These are phyloP conservation scores for Zeugodacus cucurbitae DNA, from an alignment of 1,140 invertebrate genomes.

Conservation along the genomic window DNA sequence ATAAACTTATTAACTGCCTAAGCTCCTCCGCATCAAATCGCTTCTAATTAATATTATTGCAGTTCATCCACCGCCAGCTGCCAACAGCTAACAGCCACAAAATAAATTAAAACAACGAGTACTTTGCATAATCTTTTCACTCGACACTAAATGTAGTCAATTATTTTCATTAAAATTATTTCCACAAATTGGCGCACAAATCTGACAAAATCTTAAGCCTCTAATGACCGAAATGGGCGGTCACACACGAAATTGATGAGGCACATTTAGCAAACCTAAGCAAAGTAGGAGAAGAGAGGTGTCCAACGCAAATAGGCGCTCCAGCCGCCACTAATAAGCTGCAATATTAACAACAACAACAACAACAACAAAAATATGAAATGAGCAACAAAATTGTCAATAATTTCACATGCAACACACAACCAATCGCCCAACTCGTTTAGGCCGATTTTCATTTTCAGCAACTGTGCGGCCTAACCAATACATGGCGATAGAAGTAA, in stretches of 20 bases:
- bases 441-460: background rate
- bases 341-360: background rate
- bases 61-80: too few relatives aligned
- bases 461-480: background rate
- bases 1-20: too few relatives aligned
- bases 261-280: background rate
- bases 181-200: slow-evolving; percentile 20
- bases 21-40: too few relatives aligned
- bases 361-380: background rate
- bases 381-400: background rate
- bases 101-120: background rate
- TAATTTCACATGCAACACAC: background rate
- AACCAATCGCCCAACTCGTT: background rate
- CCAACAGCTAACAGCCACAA: too few relatives aligned
- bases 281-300: background rate
- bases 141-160: background rate
- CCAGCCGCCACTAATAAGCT: background rate
- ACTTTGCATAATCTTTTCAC: slow-evolving; percentile 6
- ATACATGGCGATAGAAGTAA: background rate
- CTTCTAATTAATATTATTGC: too few relatives aligned
- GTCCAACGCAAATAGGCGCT: background rate
- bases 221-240: slow-evolving; percentile 22
- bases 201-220: slow-evolving; percentile 34
- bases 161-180: slow-evolving; percentile 31
- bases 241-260: slow-evolving; percentile 9